Conservation (phyloP, 2,113 vertebrate species). For the Labrus mixtus region DNA sequence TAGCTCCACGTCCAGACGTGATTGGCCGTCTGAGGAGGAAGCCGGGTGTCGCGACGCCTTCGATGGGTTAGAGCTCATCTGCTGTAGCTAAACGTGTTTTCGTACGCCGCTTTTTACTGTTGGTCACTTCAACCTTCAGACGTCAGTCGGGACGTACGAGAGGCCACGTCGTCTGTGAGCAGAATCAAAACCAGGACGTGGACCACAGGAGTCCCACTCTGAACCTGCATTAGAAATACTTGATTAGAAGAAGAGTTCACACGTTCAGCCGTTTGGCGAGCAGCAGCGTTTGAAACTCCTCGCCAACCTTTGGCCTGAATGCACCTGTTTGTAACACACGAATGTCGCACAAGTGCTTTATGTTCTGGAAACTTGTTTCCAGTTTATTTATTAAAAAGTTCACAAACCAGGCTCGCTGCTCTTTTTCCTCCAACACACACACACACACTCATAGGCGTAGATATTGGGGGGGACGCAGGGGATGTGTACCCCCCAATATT, state of each 20-base stretch:
- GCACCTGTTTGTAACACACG: constrained; percentile 73
- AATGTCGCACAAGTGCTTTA: constrained; percentile 79
- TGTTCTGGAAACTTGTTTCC: too few relatives aligned
- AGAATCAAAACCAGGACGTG: constrained; percentile 13
- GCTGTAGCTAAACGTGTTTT: constrained; percentile 65
- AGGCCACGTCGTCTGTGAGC: constrained; percentile 3
- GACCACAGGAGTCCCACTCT: not conserved
- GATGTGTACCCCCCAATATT: too few relatives aligned
- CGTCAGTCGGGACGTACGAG: constrained; percentile 39
- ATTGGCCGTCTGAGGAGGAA: constrained; percentile 20
- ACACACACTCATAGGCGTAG: too few relatives aligned
- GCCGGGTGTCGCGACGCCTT: constrained; percentile 73
- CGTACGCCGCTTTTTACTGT: constrained; percentile 60
- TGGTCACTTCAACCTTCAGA: constrained; percentile 29
- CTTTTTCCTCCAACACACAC: too few relatives aligned
- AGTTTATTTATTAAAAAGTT: constrained; percentile 78
- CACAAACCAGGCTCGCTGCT: not conserved
- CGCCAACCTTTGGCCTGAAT: constrained; percentile 23
- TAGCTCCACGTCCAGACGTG: constrained; percentile 1
- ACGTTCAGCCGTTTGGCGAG: constrained; percentile 20
- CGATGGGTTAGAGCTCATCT: constrained; percentile 65
- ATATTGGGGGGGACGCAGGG: too few relatives aligned
- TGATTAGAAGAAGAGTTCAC: not conserved
- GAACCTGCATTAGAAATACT: constrained; percentile 34
- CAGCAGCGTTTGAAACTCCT: constrained; percentile 7